Percentiles rank a stretch among this genome's conserved stretches.
phyloP scores from a whole-genome alignment of 2,888 invertebrate genomes.

The Phlogophora meticulosa region DNA sequence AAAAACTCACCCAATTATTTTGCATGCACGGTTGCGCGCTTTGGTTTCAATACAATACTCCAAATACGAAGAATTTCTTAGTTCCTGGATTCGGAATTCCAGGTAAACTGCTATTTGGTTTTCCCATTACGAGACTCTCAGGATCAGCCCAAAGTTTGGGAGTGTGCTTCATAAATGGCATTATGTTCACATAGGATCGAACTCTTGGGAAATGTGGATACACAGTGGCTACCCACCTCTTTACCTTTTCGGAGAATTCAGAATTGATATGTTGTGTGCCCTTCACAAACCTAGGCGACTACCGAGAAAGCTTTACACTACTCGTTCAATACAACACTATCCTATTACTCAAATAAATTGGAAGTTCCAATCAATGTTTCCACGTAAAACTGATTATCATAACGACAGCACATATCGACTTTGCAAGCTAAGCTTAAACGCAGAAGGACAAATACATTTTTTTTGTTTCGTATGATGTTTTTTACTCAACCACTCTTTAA shows the following conservation, averaged over 20 bases:
- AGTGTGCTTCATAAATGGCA: background rate
- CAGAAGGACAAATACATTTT: background rate
- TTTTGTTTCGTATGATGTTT: background rate
- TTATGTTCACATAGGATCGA: background rate
- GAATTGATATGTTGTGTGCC: slow-evolving; percentile 7
- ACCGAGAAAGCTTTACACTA: slow-evolving; percentile 20
- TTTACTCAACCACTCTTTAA: background rate
- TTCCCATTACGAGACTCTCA: slow-evolving; percentile 7
- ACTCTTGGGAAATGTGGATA: background rate
- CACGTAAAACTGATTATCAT: slow-evolving; percentile 14
- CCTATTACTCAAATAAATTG: slow-evolving; percentile 53
- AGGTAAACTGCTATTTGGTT: slow-evolving; percentile 12
- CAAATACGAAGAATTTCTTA: background rate
- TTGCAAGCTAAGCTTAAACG: background rate
- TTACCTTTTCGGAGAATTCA: slow-evolving; percentile 16
- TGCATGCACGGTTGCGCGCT: background rate
- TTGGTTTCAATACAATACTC: no score
- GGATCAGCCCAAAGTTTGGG: slow-evolving; percentile 4
- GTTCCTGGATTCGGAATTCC: background rate
- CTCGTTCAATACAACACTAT: slow-evolving; percentile 16
- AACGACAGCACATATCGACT: background rate
- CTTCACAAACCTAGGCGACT: slow-evolving; percentile 10
- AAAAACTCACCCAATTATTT: background rate
- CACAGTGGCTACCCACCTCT: background rate
- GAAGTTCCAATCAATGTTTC: slow-evolving; percentile 32